phyloP scores from a whole-genome alignment of 2,888 invertebrate genomes.

The Lycophotia porphyrea region DNA sequence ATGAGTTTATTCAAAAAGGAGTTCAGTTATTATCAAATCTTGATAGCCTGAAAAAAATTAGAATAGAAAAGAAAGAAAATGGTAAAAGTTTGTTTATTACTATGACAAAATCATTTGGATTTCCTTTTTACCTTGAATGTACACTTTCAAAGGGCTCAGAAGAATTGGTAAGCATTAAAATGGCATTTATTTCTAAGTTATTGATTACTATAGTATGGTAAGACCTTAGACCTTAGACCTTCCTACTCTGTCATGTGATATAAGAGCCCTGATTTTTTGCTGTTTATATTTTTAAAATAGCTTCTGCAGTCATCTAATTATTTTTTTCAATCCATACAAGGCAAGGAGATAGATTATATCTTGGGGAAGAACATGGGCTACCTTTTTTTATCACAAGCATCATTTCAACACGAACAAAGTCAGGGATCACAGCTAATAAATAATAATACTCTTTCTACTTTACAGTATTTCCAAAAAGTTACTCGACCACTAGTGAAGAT shows the following conservation, averaged over 20 bases:
- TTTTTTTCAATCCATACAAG: background rate
- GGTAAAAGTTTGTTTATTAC: slow-evolving; percentile 65
- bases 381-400: too few relatives aligned
- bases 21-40: slow-evolving; percentile 73
- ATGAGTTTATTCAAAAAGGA: slow-evolving; percentile 75
- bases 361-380: too few relatives aligned
- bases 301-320: background rate
- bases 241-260: background rate
- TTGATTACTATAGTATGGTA: too few relatives aligned
- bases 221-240: too few relatives aligned
- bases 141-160: slow-evolving; percentile 73
- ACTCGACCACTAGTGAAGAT: slow-evolving; percentile 80
- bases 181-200: background rate
- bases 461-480: slow-evolving; percentile 81
- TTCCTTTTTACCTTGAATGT: slow-evolving; percentile 74
- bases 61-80: slow-evolving; percentile 62
- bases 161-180: slow-evolving; percentile 75
- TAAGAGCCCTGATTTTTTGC: background rate
- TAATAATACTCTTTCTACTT: slow-evolving; percentile 30
- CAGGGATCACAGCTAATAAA: too few relatives aligned
- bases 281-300: background rate
- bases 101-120: slow-evolving; percentile 72
- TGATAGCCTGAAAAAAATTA: slow-evolving; percentile 70
- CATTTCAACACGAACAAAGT: too few relatives aligned
- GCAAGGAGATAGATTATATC: too few relatives aligned